These are phyloP conservation scores for Stramonita haemastoma DNA, from an alignment of 2,888 invertebrate genomes.

Conservation along the genomic window DNA sequence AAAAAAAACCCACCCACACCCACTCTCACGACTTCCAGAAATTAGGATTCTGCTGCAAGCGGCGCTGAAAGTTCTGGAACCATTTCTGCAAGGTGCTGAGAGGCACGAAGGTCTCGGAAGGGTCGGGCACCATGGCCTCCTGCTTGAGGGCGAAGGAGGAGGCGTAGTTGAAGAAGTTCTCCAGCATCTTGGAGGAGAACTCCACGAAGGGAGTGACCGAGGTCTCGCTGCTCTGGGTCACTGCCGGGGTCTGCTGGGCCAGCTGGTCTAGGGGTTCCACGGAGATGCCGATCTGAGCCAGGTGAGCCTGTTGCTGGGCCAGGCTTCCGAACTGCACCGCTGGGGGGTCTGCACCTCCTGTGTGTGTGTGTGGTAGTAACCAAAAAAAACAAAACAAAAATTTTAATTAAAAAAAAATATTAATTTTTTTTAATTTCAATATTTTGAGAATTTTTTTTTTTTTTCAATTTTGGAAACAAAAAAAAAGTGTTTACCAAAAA, in stretches of 20 bases:
- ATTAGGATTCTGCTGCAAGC: conserved; percentile 92
- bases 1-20: background rate
- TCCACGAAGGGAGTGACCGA: conserved; percentile 78
- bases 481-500: too few species aligned
- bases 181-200: conserved; percentile 91
- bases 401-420: too few species aligned
- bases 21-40: conserved; percentile 86
- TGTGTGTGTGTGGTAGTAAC: conserved; percentile 29
- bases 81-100: conserved; percentile 92
- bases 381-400: conserved; percentile 23
- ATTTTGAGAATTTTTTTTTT: too few species aligned
- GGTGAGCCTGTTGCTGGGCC: conserved; percentile 81
- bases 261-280: conserved; percentile 85
- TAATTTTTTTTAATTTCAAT: too few species aligned
- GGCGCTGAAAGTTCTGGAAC: conserved; percentile 94
- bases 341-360: background rate
- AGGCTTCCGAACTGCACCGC: conserved; percentile 50
- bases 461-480: too few species aligned
- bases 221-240: conserved; percentile 68
- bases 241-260: conserved; percentile 79
- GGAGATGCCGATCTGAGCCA: conserved; percentile 96
- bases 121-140: conserved; percentile 87
- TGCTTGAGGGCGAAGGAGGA: conserved; percentile 92
- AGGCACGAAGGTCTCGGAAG: conserved; percentile 90
- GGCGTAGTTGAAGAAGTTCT: conserved; percentile 93